Evolutionary conservation across 1,140 invertebrate genomes (phyloP).

Genomic region (Drosophila ogumai): DNA sequence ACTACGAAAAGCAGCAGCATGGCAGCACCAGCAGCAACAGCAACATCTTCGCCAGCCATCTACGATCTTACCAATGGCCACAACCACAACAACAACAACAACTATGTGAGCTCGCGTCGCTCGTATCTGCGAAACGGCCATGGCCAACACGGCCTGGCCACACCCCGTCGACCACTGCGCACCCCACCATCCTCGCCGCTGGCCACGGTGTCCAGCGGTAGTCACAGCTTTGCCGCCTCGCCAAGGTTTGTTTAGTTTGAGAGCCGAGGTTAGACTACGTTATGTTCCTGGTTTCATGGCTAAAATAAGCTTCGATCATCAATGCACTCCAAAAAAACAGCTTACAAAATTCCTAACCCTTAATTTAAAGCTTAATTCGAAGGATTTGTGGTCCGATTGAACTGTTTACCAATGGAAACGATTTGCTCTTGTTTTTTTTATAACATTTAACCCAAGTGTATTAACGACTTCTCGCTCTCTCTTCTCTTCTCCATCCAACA

Average conservation of each 20-base stretch:
- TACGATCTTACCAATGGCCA: slow-evolving; percentile 59
- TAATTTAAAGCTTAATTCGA: background rate
- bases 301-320: slow-evolving; percentile 17
- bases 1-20: slow-evolving; percentile 39
- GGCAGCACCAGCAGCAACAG: slow-evolving; percentile 31
- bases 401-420: background rate
- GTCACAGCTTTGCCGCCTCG: slow-evolving; percentile 67
- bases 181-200: slow-evolving; percentile 80
- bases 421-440: slow-evolving; percentile 7
- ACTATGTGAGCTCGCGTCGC: slow-evolving; percentile 61
- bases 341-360: slow-evolving; percentile 23
- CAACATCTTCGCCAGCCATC: slow-evolving; percentile 39
- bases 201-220: slow-evolving; percentile 74
- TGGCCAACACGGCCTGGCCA: slow-evolving; percentile 61
- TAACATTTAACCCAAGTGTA: slow-evolving; percentile 32
- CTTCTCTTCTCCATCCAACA: slow-evolving; percentile 66
- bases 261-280: slow-evolving; percentile 8
- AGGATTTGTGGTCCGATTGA: slow-evolving; percentile 5
- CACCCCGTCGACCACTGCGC: slow-evolving; percentile 77
- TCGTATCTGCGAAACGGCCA: slow-evolving; percentile 61
- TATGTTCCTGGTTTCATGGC: slow-evolving; percentile 16
- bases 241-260: slow-evolving; percentile 79
- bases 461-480: slow-evolving; percentile 75
- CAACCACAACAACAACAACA: slow-evolving; percentile 51
- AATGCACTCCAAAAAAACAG: background rate